Conservation (phyloP, 1,140 invertebrate genomes). For the Medauroidea extradentata region DNA sequence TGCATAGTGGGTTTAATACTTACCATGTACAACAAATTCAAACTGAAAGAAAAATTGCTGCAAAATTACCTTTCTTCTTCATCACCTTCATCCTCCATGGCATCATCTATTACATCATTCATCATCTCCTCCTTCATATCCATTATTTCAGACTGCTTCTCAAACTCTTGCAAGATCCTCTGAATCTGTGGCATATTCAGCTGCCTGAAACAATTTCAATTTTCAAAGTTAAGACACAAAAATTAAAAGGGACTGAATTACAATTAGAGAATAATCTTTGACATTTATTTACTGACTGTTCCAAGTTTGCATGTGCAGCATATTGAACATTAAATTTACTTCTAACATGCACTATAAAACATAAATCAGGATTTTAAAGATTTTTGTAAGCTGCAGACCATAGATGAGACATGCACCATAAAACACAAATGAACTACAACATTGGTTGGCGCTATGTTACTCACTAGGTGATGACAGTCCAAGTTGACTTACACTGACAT, state of each 20-base stretch:
- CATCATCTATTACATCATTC: slow-evolving; percentile 99
- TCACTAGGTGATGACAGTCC: too few species aligned
- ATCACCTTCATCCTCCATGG: slow-evolving; percentile 96
- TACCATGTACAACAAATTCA: too few species aligned
- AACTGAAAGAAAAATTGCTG: too few species aligned
- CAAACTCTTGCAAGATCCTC: slow-evolving; percentile 98
- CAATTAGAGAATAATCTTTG: too few species aligned
- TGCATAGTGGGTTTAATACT: too few species aligned
- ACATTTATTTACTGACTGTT: too few species aligned
- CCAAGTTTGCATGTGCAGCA: too few species aligned
- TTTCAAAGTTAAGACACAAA: neutral
- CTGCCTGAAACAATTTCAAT: slow-evolving; percentile 55
- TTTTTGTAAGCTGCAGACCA: neutral
- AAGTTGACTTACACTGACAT: too few species aligned
- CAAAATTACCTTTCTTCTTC: slow-evolving; percentile 97
- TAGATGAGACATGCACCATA: neutral
- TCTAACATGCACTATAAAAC: too few species aligned
- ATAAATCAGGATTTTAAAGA: too few species aligned
- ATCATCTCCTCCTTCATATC: slow-evolving; percentile 99
- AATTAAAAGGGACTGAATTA: neutral
- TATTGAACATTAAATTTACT: too few species aligned
- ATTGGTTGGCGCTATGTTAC: too few species aligned
- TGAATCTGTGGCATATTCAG: slow-evolving; percentile 99
- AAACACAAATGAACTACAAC: neutral
- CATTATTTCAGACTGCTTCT: slow-evolving; percentile 99